A percentile compares a stretch with the other conserved stretches of the same genome.
Evolutionary conservation across 2,113 vertebrate genomes (phyloP).

Genomic region (Mesoclemmys tuberculata): DNA sequence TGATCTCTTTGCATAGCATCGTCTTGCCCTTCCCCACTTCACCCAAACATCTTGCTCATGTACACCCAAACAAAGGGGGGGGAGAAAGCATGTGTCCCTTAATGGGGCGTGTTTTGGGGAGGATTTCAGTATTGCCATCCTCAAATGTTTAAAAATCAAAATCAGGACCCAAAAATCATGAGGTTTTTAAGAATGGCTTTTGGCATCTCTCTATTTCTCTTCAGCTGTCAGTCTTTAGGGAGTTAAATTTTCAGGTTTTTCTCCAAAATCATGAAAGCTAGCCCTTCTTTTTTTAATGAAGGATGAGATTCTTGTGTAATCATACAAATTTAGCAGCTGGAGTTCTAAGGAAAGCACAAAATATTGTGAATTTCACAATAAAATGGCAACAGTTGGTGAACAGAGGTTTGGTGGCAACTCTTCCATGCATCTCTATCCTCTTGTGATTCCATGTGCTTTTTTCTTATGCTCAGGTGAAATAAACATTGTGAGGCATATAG

Average conservation of each 20-base stretch:
- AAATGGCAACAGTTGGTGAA: no score
- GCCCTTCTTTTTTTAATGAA: background rate
- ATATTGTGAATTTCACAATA: no score
- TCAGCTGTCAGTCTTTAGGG: background rate
- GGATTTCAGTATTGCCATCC: background rate
- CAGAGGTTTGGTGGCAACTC: background rate
- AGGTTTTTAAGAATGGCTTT: background rate
- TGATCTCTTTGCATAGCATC: rapidly evolving
- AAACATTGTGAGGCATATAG: background rate
- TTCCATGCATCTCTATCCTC: background rate
- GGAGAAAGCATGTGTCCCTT: background rate
- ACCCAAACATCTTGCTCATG: background rate
- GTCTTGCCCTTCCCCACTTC: background rate
- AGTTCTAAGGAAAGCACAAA: background rate
- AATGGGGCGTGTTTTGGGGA: background rate
- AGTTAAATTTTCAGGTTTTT: background rate
- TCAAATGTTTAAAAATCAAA: background rate
- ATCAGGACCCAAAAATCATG: background rate
- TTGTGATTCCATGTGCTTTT: background rate
- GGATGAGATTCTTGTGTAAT: background rate
- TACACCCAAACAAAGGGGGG: background rate
- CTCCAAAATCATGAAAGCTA: background rate
- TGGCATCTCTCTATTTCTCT: no score
- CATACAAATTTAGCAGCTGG: no score
- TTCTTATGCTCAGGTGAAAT: background rate